Evolutionary conservation across 2,113 vertebrate species (phyloP).

Genomic region (Oxyura jamaicensis): DNA sequence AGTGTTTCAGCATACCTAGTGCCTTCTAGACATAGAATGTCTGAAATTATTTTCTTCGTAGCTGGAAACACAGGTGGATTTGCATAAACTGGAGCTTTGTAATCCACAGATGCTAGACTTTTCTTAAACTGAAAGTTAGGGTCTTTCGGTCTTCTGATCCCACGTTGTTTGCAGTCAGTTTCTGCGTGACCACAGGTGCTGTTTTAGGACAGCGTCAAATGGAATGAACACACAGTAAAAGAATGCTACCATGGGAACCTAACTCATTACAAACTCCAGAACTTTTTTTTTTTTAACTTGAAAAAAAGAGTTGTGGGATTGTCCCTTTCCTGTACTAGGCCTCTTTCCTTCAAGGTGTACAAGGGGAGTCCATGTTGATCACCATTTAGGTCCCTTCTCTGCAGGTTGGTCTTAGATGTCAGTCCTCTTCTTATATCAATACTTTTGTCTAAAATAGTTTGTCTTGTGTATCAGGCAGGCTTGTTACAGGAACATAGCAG

Average conservation of each 20-base stretch:
- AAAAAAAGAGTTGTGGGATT: not conserved
- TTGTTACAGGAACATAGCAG: not conserved
- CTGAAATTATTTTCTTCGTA: not conserved
- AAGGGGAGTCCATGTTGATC: not conserved
- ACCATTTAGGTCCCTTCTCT: not conserved
- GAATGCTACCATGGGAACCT: not conserved
- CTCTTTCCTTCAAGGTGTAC: not conserved
- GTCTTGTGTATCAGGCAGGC: not conserved
- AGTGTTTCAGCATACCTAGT: not conserved
- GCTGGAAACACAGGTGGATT: not conserved
- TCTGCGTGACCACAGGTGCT: not conserved
- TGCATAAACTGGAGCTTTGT: not conserved
- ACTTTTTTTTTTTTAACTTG: not conserved
- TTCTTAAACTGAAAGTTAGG: not conserved
- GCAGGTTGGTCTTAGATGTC: not conserved
- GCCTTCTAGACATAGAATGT: no score
- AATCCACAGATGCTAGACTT: not conserved
- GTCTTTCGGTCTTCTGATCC: not conserved
- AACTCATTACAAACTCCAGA: not conserved
- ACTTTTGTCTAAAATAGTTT: not conserved
- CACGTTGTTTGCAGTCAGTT: not conserved
- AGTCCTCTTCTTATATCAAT: not conserved
- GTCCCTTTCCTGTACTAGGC: not conserved
- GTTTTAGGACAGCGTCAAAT: not conserved
- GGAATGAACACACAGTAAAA: not conserved